phyloP scores from a whole-genome alignment of 2,113 vertebrate species.

The Oryctolagus cuniculus region DNA sequence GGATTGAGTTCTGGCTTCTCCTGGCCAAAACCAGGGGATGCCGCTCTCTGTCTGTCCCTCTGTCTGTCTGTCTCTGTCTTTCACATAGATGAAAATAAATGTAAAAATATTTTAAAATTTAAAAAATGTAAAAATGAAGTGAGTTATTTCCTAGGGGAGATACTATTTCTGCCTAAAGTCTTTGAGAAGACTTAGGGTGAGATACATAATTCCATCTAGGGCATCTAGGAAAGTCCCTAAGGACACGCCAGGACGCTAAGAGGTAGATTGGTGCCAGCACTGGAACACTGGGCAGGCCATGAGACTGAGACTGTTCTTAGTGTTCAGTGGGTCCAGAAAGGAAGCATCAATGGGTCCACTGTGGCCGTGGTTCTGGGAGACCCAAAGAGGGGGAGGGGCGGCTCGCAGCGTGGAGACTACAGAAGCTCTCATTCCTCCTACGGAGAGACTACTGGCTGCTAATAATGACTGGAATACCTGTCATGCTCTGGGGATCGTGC shows the following conservation, averaged over 20 bases:
- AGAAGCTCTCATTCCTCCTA: background rate
- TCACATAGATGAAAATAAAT: too few relatives aligned
- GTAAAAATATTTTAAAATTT: too few relatives aligned
- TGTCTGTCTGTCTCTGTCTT: too few relatives aligned
- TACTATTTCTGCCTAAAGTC: background rate
- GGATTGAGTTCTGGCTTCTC: too few relatives aligned
- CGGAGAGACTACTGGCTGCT: background rate
- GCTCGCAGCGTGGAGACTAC: too few relatives aligned
- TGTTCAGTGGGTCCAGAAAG: background rate
- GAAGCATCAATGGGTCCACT: too few relatives aligned
- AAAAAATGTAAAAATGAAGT: background rate
- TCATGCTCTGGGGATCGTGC: background rate
- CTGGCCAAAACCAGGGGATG: too few relatives aligned
- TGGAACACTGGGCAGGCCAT: background rate
- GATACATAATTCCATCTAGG: too few relatives aligned
- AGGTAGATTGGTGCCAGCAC: background rate
- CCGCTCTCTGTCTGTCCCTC: too few relatives aligned
- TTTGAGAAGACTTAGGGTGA: background rate
- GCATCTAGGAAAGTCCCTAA: too few relatives aligned
- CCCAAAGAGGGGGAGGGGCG: background rate
- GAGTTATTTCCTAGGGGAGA: background rate
- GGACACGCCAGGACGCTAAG: accelerated
- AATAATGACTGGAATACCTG: background rate
- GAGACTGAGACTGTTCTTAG: background rate
- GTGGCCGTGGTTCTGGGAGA: background rate